Conservation (phyloP, 2,888 invertebrate species). For the Ypsolopha sequella region DNA sequence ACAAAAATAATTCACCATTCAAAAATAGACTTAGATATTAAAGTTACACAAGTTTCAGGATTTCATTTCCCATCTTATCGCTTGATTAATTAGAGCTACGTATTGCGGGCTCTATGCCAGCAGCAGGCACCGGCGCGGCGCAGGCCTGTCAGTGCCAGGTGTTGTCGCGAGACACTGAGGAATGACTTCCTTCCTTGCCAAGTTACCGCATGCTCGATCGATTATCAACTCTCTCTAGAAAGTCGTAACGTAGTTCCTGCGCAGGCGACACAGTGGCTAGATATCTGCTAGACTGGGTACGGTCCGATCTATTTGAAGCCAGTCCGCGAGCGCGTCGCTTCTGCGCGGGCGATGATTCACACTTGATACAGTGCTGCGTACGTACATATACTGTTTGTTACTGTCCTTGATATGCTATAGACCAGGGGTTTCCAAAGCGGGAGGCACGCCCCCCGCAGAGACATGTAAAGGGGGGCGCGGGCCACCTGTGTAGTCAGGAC, state of each 20-base stretch:
- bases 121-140: not conserved
- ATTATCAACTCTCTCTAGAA: slow-evolving; percentile 18
- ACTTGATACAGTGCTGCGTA: not conserved
- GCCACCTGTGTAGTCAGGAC: no score
- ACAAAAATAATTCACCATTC: no score
- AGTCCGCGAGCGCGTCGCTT: slow-evolving; percentile 26
- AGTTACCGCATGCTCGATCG: slow-evolving; percentile 9
- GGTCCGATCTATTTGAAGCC: slow-evolving; percentile 50
- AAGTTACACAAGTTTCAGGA: no score
- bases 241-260: slow-evolving; percentile 21
- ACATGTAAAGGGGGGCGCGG: no score
- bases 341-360: slow-evolving; percentile 2
- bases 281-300: slow-evolving; percentile 30
- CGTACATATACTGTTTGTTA: no score
- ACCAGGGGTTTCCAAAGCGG: no score
- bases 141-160: slow-evolving; percentile 8
- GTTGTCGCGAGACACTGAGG: slow-evolving; percentile 23
- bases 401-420: no score
- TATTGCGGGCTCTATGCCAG: no score
- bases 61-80: no score
- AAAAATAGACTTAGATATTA: no score
- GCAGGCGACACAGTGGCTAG: slow-evolving; percentile 10
- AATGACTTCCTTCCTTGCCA: slow-evolving; percentile 35
- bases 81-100: no score
- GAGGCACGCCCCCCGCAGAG: no score